Evolutionary conservation across 2,888 invertebrate genomes (phyloP).

Genomic region (Mesorhabditis belari): DNA sequence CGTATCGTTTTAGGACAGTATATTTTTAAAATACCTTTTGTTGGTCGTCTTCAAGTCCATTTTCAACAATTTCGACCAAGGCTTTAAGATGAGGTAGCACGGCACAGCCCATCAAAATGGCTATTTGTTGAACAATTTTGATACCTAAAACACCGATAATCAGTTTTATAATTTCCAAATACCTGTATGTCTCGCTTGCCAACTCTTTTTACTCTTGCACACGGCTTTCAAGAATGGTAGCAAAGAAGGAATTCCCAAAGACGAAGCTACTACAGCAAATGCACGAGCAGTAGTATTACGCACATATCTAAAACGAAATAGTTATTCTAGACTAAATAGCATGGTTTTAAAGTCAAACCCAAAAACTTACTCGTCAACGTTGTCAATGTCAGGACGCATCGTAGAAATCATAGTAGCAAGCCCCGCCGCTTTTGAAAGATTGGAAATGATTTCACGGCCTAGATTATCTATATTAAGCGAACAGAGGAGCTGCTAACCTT

Average conservation of each 20-base stretch:
- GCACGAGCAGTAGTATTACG: conserved; percentile 98
- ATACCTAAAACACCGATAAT: conserved; percentile 68
- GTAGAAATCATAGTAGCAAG: conserved; percentile 99
- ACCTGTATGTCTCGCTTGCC: conserved; percentile 92
- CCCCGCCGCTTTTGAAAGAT: conserved; percentile 96
- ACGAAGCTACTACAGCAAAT: conserved; percentile 99
- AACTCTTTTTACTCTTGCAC: conserved; percentile 96
- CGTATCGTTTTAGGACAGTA: neutral
- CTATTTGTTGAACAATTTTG: conserved; percentile 99
- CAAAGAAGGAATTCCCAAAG: conserved; percentile 91
- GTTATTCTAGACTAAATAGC: neutral
- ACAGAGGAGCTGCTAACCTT: conserved; percentile 59
- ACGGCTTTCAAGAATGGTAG: conserved; percentile 94
- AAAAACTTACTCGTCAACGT: conserved; percentile 60
- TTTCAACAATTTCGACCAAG: conserved; percentile 97
- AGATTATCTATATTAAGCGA: neutral
- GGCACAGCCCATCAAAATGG: conserved; percentile 98
- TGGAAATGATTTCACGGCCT: conserved; percentile 85
- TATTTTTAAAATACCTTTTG: conserved; percentile 68
- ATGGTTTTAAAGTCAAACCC: neutral
- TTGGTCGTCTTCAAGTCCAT: conserved; percentile 94
- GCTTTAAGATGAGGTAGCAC: conserved; percentile 95
- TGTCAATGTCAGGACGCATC: conserved; percentile 99
- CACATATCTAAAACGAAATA: conserved; percentile 65
- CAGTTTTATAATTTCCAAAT: neutral